Percentiles rank a stretch among this genome's conserved stretches.
Evolutionary conservation across 2,113 vertebrate genomes (phyloP).

Genomic region (Dipodomys ordii): DNA sequence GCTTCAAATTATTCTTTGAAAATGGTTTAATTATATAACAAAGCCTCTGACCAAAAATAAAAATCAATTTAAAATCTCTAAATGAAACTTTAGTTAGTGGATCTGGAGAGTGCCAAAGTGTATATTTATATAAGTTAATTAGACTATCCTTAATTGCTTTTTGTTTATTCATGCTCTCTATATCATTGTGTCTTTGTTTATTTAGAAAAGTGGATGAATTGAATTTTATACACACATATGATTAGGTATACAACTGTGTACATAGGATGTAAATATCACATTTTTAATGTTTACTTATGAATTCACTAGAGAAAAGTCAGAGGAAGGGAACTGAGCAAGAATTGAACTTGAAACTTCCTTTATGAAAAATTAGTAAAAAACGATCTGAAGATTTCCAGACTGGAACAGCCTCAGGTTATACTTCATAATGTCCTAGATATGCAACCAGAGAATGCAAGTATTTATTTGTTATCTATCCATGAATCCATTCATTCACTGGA

Average conservation of each 20-base stretch:
- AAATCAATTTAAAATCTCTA: conserved; percentile 48
- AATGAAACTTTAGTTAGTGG: conserved; percentile 9
- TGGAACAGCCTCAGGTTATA: not conserved
- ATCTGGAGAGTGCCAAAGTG: conserved; percentile 3
- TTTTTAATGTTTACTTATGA: conserved; percentile 10
- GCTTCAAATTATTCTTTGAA: conserved; percentile 48
- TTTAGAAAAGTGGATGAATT: conserved; percentile 42
- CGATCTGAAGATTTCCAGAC: not conserved
- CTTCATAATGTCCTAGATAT: not conserved
- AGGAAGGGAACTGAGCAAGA: not conserved
- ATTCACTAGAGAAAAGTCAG: not conserved
- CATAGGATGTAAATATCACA: not conserved
- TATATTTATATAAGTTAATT: conserved; percentile 38
- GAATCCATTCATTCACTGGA: not conserved
- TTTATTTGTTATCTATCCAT: not conserved
- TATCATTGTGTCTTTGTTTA: conserved; percentile 29
- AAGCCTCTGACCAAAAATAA: conserved; percentile 36
- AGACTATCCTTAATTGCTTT: conserved; percentile 10
- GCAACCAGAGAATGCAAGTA: not conserved
- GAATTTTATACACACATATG: not conserved
- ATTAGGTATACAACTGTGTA: not conserved
- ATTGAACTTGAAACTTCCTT: not conserved
- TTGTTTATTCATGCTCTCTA: conserved; percentile 20
- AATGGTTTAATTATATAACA: conserved; percentile 38
- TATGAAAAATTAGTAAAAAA: not conserved